phyloP scores from a whole-genome alignment of 2,797 vertebrate species.

The Merluccius polli region DNA sequence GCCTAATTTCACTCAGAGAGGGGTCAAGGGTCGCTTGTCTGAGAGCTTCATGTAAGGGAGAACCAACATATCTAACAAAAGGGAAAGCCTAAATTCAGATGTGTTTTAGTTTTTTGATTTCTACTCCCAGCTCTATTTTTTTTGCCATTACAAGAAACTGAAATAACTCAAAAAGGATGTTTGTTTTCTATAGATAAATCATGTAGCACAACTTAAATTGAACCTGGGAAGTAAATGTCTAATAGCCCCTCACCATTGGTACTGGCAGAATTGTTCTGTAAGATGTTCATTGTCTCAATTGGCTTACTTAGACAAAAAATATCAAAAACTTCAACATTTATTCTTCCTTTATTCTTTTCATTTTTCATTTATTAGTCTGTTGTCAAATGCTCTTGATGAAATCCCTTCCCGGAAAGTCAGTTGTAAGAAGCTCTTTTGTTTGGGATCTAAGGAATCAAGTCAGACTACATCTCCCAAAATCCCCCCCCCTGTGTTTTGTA shows the following conservation, averaged over 20 bases:
- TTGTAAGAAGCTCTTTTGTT: conserved; percentile 4
- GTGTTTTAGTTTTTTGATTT: background rate
- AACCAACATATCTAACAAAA: background rate
- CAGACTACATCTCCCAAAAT: conserved; percentile 20
- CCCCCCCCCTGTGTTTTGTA: conserved; percentile 30
- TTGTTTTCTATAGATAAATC: background rate
- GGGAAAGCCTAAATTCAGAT: background rate
- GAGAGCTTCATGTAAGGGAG: conserved; percentile 4
- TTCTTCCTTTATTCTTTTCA: background rate
- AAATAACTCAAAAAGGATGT: background rate
- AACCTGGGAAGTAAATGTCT: background rate
- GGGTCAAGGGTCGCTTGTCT: conserved; percentile 8
- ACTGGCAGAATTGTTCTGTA: background rate
- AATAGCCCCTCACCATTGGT: background rate
- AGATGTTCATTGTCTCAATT: background rate
- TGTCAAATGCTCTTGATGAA: background rate
- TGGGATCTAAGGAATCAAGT: conserved; percentile 3
- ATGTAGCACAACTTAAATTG: background rate
- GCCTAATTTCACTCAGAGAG: conserved; percentile 61
- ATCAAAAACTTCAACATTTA: background rate
- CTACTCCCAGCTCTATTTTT: background rate
- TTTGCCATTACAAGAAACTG: background rate
- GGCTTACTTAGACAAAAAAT: background rate
- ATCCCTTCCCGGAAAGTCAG: conserved; percentile 6
- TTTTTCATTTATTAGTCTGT: background rate